phyloP scores from a whole-genome alignment of 2,113 vertebrate genomes.

The Corydoras sp. region DNA sequence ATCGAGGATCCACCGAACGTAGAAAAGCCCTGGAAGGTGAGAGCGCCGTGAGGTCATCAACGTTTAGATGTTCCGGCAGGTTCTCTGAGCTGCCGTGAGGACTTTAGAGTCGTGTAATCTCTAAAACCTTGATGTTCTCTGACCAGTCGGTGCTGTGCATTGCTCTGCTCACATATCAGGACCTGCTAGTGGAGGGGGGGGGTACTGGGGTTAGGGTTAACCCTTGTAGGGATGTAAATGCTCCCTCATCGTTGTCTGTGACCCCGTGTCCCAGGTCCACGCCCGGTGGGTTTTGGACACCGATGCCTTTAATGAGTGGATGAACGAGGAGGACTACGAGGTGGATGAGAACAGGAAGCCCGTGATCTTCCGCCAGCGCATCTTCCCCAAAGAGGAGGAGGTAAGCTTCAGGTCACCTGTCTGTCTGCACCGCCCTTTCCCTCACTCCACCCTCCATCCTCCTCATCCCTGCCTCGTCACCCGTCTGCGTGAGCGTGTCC shows the following conservation, averaged over 20 bases:
- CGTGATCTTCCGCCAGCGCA: constrained; percentile 79
- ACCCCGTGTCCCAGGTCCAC: constrained; percentile 71
- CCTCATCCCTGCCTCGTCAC: constrained; percentile 11
- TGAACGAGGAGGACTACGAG: constrained; percentile 97
- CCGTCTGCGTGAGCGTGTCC: constrained; percentile 61
- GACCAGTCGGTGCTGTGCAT: no score
- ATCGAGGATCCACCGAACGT: constrained; percentile 85
- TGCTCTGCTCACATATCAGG: no score
- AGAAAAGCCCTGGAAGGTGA: constrained; percentile 91
- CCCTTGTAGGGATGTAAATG: no score
- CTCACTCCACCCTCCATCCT: constrained; percentile 2
- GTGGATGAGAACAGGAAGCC: constrained; percentile 91
- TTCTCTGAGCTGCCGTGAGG: no score
- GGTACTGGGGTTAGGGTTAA: no score
- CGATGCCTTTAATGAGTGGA: constrained; percentile 94
- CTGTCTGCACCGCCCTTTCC: constrained; percentile 48
- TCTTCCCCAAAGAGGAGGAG: constrained; percentile 63
- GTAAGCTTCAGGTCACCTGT: constrained; percentile 20
- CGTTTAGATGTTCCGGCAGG: no score
- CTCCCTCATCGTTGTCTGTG: not conserved
- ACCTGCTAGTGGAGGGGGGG: no score
- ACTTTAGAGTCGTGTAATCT: no score
- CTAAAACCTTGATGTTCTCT: no score
- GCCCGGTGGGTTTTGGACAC: constrained; percentile 93
- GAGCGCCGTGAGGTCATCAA: not conserved